Base-by-base conservation (phyloP, 35 echinoderm and acorn worm species). In the Apostichopus japonicus region DNA sequence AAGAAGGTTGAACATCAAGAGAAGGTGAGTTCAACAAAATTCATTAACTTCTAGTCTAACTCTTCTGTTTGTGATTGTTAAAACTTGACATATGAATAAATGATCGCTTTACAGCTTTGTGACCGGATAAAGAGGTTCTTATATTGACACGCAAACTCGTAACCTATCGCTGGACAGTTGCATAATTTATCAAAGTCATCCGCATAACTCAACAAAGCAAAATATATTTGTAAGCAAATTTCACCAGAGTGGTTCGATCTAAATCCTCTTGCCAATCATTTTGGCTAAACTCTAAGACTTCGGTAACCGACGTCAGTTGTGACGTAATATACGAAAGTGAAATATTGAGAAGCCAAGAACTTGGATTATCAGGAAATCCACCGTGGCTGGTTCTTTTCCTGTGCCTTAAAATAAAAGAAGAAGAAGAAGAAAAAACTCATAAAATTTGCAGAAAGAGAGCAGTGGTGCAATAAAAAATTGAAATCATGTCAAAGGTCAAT, bases 181-280 rank as follows among this genome's bases (percentile, higher is more conserved):
- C 71, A 75, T 19, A 44, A 44, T 44, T 44, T 19, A 75, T 19
- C 16, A 75, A 75, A 75, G 71, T 7, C 71, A 75, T n/a, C 71
- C n/a, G 71, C 33, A 44, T 75, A 23, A 75, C 71, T 75, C 16
- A 75, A 75, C 71, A 75, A 75, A 75, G 71, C 71, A 75, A 75
- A 75, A 75, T 75, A 75, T 75, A 75, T 75, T 75, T 75, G 71
- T 75, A 75, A 75, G 71, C 71, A 75, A 75, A 75, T 75, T 75
- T 75, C 71, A 75, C 71, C 71, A 75, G 16, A 75, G 71, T 75
- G 71, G 17, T n/a, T 75, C 71, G 71, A 75, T 75, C 21, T 75
- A 75, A 75, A 75, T 21, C 21, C 71, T 19, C 17, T 19, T 21
- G 71, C 71, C 71, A 75, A 75, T 75, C 17, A 75, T 75, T 61